Percentiles rank a stretch among this genome's conserved stretches.
Evolutionary conservation across 2,797 vertebrate genomes (phyloP).

Genomic region (Phrynocephalus vlangalii): DNA sequence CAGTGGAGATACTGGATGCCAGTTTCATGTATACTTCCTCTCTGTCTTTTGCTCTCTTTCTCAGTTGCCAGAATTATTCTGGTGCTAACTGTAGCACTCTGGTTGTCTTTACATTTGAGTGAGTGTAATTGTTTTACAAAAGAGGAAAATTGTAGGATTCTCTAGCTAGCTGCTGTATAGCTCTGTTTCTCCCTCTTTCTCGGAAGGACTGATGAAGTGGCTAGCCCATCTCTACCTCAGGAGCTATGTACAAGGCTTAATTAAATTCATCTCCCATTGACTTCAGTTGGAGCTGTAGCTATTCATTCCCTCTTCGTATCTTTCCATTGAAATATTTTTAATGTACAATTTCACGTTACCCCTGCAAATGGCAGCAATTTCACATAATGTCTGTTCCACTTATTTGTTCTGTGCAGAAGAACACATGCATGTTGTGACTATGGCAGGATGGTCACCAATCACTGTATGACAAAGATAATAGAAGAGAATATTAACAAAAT

Average conservation of each 20-base stretch:
- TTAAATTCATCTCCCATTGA: not conserved
- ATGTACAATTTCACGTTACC: not conserved
- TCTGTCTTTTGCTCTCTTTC: not conserved
- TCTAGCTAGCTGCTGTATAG: not conserved
- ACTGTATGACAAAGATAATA: accelerated
- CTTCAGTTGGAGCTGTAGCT: not conserved
- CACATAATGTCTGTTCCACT: not conserved
- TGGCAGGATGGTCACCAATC: not conserved
- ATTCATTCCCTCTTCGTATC: not conserved
- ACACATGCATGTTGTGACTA: not conserved
- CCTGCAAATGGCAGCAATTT: not conserved
- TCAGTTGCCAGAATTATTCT: not conserved
- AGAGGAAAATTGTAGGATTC: not conserved
- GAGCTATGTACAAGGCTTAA: not conserved
- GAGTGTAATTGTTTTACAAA: not conserved
- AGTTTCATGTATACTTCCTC: not conserved
- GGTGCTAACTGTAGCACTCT: too few relatives aligned
- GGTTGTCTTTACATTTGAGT: not conserved
- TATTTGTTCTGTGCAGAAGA: not conserved
- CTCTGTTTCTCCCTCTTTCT: not conserved
- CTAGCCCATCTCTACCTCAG: not conserved
- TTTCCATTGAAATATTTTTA: not conserved
- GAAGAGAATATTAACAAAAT: not conserved
- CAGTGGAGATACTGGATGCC: not conserved
- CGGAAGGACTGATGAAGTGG: not conserved